Percentiles rank a stretch among this genome's conserved stretches.
phyloP scores from a whole-genome alignment of 2,797 vertebrate genomes.

The Mareca strepera region DNA sequence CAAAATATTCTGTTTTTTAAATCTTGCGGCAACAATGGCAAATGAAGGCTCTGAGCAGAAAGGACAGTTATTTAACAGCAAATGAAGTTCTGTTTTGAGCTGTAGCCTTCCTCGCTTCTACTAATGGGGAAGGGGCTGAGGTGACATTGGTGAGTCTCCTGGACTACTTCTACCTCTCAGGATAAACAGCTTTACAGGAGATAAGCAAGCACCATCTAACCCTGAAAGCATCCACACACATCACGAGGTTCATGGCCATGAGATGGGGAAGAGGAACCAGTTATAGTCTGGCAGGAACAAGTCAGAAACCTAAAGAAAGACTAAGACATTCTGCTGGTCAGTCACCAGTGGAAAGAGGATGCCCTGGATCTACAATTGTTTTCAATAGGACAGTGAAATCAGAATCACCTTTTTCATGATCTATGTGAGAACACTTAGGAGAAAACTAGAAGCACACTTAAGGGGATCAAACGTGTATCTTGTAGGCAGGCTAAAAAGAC shows the following conservation, averaged over 20 bases:
- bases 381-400: not conserved
- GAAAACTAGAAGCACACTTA: not conserved
- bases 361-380: not conserved
- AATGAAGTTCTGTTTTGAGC: not conserved
- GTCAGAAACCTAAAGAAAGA: not conserved
- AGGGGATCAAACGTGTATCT: not conserved
- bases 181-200: not conserved
- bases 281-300: not conserved
- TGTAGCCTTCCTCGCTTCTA: not conserved
- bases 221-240: not conserved
- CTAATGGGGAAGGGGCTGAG: not conserved
- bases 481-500: not conserved
- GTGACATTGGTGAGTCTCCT: not conserved
- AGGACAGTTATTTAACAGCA: not conserved
- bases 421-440: not conserved
- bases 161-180: not conserved
- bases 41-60: conserved; percentile 13
- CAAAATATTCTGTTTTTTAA: not conserved
- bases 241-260: accelerated
- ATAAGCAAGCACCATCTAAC: not conserved
- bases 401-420: not conserved
- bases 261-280: not conserved
- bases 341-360: not conserved
- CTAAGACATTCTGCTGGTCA: not conserved
- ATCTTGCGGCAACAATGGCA: conserved; percentile 13